Conservation (phyloP, 2,113 vertebrate genomes). For the Petrocephalus zakoni region DNA sequence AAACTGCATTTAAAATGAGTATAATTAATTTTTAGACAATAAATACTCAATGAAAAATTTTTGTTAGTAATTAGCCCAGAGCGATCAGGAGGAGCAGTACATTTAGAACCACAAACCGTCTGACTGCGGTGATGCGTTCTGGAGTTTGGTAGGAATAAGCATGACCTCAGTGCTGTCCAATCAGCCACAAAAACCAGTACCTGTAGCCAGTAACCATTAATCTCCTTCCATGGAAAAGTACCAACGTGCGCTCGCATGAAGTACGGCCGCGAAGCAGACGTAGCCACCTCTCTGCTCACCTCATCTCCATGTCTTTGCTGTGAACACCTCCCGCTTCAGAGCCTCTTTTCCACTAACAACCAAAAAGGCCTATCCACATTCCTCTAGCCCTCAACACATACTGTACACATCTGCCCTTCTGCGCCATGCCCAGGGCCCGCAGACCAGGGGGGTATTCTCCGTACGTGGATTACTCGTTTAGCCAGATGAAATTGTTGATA, state of each 20-base stretch:
- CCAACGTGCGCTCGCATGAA: background rate
- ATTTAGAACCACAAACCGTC: background rate
- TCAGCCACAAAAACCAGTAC: background rate
- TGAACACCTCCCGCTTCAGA: background rate
- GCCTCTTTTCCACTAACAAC: background rate
- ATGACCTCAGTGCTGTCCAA: background rate
- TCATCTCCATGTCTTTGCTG: background rate
- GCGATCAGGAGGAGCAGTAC: background rate
- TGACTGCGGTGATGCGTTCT: background rate
- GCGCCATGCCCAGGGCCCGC: conserved; percentile 26
- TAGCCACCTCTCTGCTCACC: background rate
- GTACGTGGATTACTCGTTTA: too few relatives aligned
- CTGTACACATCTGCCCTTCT: background rate
- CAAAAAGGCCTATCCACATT: background rate
- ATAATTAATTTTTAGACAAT: background rate
- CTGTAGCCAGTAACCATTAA: background rate
- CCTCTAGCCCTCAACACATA: background rate
- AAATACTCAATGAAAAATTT: background rate
- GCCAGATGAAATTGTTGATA: too few relatives aligned
- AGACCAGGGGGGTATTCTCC: background rate
- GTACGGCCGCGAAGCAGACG: background rate
- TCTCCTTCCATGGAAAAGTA: background rate
- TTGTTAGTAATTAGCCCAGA: background rate
- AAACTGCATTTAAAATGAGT: background rate
- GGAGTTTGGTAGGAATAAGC: background rate